These are phyloP conservation scores for Aleiodes alternator DNA, from an alignment of 2,888 invertebrate species.

Conservation along the genomic window DNA sequence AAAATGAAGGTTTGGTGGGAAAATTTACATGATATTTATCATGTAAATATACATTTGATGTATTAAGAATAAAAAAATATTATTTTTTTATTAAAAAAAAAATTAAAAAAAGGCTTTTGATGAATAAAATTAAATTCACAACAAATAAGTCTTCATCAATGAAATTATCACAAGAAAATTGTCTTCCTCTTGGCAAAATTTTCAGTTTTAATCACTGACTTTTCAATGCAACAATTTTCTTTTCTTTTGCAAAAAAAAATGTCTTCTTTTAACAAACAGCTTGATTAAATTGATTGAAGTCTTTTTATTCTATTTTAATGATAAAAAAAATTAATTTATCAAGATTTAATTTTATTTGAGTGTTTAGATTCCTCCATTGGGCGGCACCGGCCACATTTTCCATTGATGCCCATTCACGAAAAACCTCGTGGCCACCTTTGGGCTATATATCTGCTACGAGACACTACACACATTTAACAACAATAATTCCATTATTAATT, in stretches of 20 bases:
- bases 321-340: slow-evolving; percentile 13
- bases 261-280: neutral
- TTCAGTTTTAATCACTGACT: neutral
- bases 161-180: neutral
- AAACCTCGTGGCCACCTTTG: slow-evolving; percentile 11
- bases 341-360: slow-evolving; percentile 34
- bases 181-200: neutral
- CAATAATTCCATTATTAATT: neutral
- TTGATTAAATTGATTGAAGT: neutral
- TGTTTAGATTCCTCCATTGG: slow-evolving; percentile 56
- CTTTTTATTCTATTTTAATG: neutral
- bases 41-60: no score
- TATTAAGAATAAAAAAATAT: no score
- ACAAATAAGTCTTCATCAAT: neutral
- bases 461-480: neutral
- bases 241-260: no score
- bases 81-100: no score
- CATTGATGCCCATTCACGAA: slow-evolving; percentile 19
- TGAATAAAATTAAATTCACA: neutral
- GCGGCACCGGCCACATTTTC: slow-evolving; percentile 55
- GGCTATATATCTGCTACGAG: slow-evolving; percentile 27
- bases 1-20: no score
- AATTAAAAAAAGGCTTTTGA: neutral
- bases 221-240: neutral
- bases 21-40: no score